Conservation (phyloP, 2,797 vertebrate genomes). For the Anguilla obscura region DNA sequence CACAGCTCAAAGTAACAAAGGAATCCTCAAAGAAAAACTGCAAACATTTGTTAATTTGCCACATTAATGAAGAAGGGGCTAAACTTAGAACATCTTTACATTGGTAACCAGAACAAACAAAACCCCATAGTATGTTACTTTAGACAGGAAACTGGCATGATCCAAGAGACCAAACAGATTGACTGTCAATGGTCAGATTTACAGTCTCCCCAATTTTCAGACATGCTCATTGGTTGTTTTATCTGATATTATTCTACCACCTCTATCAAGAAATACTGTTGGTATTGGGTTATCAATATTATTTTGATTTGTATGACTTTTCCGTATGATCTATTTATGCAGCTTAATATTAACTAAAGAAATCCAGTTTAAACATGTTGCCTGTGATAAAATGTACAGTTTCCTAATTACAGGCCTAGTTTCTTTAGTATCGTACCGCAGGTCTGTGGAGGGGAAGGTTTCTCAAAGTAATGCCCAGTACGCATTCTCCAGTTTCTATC, state of each 20-base stretch:
- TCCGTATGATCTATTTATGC: not conserved
- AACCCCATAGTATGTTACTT: not conserved
- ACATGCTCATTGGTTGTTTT: not conserved
- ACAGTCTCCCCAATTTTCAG: not conserved
- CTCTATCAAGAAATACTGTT: not conserved
- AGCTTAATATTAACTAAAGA: not conserved
- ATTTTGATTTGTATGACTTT: not conserved
- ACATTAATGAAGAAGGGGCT: not conserved
- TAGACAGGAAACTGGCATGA: not conserved
- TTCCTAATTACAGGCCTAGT: not conserved
- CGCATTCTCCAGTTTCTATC: not conserved
- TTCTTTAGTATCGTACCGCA: not conserved
- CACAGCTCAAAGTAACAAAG: not conserved
- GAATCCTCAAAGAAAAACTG: not conserved
- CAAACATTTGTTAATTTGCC: not conserved
- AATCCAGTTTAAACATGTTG: not conserved
- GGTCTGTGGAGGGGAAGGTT: not conserved
- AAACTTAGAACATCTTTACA: constrained; percentile 1
- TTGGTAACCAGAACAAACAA: not conserved
- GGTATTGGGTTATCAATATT: not conserved
- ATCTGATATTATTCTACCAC: no score
- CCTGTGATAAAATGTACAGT: not conserved
- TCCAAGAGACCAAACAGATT: constrained; percentile 8
- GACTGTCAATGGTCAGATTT: not conserved
- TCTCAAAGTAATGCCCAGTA: constrained; percentile 20